These are phyloP conservation scores for Harmothoe impar DNA, from an alignment of 2,888 invertebrate species.

Conservation along the genomic window DNA sequence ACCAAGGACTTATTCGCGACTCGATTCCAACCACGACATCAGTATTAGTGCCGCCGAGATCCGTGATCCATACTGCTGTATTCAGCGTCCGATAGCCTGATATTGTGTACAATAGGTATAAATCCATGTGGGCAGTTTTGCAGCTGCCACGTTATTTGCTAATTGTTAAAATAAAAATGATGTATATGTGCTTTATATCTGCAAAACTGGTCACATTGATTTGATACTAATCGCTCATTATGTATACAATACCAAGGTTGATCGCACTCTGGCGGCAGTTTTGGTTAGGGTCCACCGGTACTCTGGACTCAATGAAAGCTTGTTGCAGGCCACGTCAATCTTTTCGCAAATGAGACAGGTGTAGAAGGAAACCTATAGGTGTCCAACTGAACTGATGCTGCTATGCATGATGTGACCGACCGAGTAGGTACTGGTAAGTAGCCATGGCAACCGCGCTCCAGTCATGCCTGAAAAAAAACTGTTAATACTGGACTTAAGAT, in stretches of 20 bases:
- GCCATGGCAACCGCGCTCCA: slow-evolving; percentile 59
- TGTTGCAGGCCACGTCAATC: slow-evolving; percentile 66
- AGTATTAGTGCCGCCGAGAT: not conserved
- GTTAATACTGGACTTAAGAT: not conserved
- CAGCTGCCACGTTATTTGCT: too few species aligned
- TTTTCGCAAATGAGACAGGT: slow-evolving; percentile 62
- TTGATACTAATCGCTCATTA: too few species aligned
- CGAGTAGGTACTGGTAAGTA: slow-evolving; percentile 60
- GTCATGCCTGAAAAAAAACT: slow-evolving; percentile 14
- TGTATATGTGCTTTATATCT: too few species aligned
- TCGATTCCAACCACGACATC: not conserved
- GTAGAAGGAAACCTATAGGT: slow-evolving; percentile 55
- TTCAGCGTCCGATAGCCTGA: too few species aligned
- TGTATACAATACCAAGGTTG: too few species aligned
- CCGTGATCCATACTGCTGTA: not conserved
- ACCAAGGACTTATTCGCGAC: not conserved
- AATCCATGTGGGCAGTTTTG: too few species aligned
- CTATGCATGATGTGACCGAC: slow-evolving; percentile 42
- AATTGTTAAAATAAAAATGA: too few species aligned
- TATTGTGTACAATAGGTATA: too few species aligned
- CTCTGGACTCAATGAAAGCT: slow-evolving; percentile 65
- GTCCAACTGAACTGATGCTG: slow-evolving; percentile 50
- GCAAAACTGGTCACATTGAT: too few species aligned
- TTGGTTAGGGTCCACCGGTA: not conserved
- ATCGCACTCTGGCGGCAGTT: not conserved